A percentile compares a stretch with the other conserved stretches of the same genome.
Conservation (phyloP, 2,888 invertebrate species). For the Athripsodes cinereus region DNA sequence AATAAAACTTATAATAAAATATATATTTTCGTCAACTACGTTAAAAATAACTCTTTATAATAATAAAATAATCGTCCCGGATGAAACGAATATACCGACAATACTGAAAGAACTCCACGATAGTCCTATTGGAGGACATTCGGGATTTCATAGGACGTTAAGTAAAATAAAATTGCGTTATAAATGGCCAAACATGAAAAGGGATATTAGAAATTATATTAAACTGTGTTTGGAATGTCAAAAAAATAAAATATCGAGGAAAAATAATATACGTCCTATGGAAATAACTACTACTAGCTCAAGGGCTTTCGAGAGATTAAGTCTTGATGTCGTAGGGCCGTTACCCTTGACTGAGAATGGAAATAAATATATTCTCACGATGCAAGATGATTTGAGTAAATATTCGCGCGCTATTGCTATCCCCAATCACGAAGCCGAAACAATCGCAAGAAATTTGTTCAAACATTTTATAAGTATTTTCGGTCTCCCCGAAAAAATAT, state of each 20-base stretch:
- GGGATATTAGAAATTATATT: slow-evolving; percentile 20
- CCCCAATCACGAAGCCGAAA: slow-evolving; percentile 31
- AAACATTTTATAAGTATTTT: slow-evolving; percentile 27
- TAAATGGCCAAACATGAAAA: slow-evolving; percentile 20
- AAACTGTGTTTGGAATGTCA: slow-evolving; percentile 31
- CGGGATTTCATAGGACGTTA: slow-evolving; percentile 16
- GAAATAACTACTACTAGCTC: slow-evolving; percentile 30
- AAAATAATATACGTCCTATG: slow-evolving; percentile 30
- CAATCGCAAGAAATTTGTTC: slow-evolving; percentile 29
- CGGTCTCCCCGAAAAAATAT: slow-evolving; percentile 43
- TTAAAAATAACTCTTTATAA: not conserved
- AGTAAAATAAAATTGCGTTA: slow-evolving; percentile 17
- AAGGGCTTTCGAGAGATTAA: slow-evolving; percentile 29
- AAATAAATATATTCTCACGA: slow-evolving; percentile 33
- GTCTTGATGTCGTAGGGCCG: slow-evolving; percentile 33
- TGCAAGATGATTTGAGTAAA: slow-evolving; percentile 34
- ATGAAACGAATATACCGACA: not conserved
- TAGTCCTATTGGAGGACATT: slow-evolving; percentile 13
- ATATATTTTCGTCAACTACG: not conserved
- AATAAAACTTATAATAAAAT: not conserved
- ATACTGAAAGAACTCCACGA: not conserved
- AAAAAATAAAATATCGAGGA: slow-evolving; percentile 29
- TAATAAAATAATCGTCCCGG: not conserved
- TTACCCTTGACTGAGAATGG: slow-evolving; percentile 30
- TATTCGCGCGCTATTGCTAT: slow-evolving; percentile 31